phyloP scores from a whole-genome alignment of 2,888 invertebrate genomes.

The Philonicus albiceps region DNA sequence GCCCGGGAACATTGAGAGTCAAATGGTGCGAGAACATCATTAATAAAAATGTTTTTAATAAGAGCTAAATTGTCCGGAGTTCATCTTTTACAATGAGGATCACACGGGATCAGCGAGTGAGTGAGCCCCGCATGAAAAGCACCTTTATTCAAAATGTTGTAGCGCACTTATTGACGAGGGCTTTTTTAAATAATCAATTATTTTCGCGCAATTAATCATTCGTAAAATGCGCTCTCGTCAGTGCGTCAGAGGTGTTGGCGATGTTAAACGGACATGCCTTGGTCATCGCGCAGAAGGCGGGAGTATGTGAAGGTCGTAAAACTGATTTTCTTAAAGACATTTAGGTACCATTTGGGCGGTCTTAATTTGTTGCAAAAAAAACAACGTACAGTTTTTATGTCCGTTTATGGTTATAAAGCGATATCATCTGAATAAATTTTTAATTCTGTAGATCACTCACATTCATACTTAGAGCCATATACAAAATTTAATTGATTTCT shows the following conservation, averaged over 20 bases:
- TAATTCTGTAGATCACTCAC: not conserved
- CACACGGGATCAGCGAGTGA: constrained; percentile 9
- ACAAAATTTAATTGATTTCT: too few species aligned
- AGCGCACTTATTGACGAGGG: not conserved
- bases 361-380: not conserved
- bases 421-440: not conserved
- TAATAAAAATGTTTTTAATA: constrained; percentile 39
- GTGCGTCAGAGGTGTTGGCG: not conserved
- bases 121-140: not conserved
- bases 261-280: not conserved
- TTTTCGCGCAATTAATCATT: constrained; percentile 18
- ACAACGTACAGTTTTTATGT: not conserved
- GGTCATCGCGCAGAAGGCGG: not conserved
- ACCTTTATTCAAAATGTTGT: constrained; percentile 1
- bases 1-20: not conserved
- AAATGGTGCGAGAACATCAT: constrained; percentile 26
- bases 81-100: constrained; percentile 13
- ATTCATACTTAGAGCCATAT: too few species aligned
- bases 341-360: not conserved
- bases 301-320: not conserved
- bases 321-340: not conserved
- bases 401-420: not conserved
- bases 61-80: constrained; percentile 24
- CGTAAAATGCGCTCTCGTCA: not conserved
- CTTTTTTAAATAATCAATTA: constrained; percentile 10